Evolutionary conservation across 2,797 vertebrate genomes (phyloP).

Genomic region (Cygnus olor): DNA sequence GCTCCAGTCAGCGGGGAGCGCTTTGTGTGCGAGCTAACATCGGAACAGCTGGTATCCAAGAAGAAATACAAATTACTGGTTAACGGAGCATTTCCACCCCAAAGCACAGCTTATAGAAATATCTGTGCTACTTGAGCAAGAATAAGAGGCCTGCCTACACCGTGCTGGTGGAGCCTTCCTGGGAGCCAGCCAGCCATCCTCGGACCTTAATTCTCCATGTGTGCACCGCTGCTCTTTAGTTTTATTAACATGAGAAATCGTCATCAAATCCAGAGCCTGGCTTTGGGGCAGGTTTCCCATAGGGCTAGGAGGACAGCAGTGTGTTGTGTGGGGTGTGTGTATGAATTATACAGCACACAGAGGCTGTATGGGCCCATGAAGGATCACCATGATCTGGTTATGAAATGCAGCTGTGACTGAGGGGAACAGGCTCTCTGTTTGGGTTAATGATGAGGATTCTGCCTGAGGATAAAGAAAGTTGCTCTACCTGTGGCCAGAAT

Average conservation of each 20-base stretch:
- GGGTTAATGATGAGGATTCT: not conserved
- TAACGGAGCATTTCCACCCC: not conserved
- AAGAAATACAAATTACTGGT: not conserved
- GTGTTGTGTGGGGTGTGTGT: not conserved
- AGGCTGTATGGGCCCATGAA: not conserved
- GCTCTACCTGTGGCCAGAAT: not conserved
- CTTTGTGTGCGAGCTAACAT: not conserved
- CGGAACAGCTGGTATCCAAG: not conserved
- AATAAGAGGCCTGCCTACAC: not conserved
- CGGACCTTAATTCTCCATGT: not conserved
- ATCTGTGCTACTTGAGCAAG: not conserved
- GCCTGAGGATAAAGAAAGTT: not conserved
- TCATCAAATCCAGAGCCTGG: not conserved
- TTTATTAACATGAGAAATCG: not conserved
- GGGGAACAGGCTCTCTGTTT: not conserved
- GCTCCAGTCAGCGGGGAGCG: not conserved
- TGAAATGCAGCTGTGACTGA: not conserved
- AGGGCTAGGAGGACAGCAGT: not conserved
- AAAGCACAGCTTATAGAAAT: not conserved
- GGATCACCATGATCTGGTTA: not conserved
- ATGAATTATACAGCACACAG: rapidly evolving
- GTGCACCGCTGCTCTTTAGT: not conserved
- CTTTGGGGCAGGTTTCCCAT: not conserved
- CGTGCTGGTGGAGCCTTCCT: not conserved
- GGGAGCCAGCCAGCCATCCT: not conserved